Evolutionary conservation across 2,113 vertebrate genomes (phyloP).

Genomic region (Corythornis vintsioides): DNA sequence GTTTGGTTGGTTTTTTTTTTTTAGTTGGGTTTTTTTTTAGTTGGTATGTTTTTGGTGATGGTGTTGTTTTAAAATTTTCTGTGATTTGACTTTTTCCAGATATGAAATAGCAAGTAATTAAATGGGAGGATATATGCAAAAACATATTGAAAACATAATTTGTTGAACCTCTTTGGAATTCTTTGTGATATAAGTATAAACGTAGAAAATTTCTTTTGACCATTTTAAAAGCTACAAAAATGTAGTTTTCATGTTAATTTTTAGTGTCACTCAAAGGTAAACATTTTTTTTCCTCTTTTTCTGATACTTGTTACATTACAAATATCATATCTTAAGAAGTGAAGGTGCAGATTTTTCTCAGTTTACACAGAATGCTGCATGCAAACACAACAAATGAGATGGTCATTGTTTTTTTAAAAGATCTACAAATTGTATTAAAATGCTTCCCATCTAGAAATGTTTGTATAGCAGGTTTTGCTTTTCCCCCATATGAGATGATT

Average conservation of each 20-base stretch:
- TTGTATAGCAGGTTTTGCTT: background rate
- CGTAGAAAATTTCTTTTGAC: background rate
- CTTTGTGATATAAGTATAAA: background rate
- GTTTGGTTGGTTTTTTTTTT: too few relatives aligned
- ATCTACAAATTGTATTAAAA: background rate
- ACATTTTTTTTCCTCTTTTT: background rate
- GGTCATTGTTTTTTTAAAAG: background rate
- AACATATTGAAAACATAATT: background rate
- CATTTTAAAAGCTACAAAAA: background rate
- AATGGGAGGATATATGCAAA: background rate
- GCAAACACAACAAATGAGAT: background rate
- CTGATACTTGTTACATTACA: background rate
- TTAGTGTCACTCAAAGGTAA: background rate
- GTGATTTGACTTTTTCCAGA: background rate
- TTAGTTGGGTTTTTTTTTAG: too few relatives aligned
- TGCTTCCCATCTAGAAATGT: background rate
- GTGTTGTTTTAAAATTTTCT: background rate
- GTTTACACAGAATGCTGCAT: background rate
- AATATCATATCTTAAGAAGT: background rate
- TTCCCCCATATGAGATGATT: background rate
- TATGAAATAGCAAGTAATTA: background rate
- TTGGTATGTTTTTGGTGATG: too few relatives aligned
- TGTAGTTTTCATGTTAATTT: background rate
- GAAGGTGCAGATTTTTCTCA: background rate
- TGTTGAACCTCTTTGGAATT: background rate